These are phyloP conservation scores for Aleadryas rufinucha DNA, from an alignment of 2,113 vertebrate genomes.

Conservation along the genomic window DNA sequence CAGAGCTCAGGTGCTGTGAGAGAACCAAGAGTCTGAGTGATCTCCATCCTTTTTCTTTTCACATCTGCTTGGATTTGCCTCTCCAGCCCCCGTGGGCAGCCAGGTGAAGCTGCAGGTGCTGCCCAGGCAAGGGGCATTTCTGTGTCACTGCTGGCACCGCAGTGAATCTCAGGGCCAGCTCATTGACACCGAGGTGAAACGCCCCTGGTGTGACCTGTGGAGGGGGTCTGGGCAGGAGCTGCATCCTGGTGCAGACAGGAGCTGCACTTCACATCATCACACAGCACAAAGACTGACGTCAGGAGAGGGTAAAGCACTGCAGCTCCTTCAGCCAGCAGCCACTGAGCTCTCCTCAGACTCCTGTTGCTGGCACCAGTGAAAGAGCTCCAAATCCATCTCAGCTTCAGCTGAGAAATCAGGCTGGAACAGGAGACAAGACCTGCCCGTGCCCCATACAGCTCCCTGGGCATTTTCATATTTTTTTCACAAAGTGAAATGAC, in stretches of 20 bases:
- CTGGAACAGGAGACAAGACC: not conserved
- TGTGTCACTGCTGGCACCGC: accelerated
- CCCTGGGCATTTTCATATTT: not conserved
- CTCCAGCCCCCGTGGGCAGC: not conserved
- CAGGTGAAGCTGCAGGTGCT: not conserved
- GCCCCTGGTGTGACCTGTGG: accelerated
- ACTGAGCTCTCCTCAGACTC: not conserved
- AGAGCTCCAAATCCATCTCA: not conserved
- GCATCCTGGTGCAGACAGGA: not conserved
- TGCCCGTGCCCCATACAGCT: not conserved
- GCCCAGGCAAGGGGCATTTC: not conserved
- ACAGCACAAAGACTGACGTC: accelerated
- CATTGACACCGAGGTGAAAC: not conserved
- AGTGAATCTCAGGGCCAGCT: accelerated
- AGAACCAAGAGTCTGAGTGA: not conserved
- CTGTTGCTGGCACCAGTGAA: not conserved
- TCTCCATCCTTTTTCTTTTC: not conserved
- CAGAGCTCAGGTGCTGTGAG: not conserved
- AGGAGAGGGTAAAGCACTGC: not conserved
- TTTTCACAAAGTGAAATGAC: not conserved
- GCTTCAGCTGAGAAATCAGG: not conserved
- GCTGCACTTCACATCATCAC: not conserved
- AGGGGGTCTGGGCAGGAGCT: not conserved
- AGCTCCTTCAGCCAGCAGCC: not conserved
- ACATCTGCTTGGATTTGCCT: not conserved